Conservation (phyloP, 2,797 vertebrate genomes). For the Taenioides sp. region DNA sequence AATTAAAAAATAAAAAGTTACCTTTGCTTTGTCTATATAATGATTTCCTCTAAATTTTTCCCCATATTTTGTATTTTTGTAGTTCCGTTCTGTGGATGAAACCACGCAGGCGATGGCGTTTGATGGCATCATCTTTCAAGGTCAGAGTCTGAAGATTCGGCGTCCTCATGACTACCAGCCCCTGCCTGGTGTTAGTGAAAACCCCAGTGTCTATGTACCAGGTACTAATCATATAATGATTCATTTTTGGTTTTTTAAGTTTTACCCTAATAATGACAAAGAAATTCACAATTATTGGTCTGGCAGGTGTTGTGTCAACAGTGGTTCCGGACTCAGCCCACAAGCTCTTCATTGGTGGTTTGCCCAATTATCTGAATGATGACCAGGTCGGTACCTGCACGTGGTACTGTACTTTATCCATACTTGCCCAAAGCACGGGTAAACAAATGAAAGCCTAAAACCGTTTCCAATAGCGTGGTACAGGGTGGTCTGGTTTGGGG, state of each 20-base stretch:
- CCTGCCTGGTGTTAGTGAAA: conserved; percentile 92
- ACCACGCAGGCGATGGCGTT: conserved; percentile 96
- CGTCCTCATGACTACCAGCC: conserved; percentile 94
- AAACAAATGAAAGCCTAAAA: not conserved
- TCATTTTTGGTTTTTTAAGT: conserved; percentile 56
- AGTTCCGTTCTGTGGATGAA: conserved; percentile 95
- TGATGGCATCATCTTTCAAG: conserved; percentile 95
- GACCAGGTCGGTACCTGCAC: conserved; percentile 82
- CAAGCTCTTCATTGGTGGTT: conserved; percentile 92
- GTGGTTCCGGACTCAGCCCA: conserved; percentile 94
- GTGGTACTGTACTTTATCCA: conserved; percentile 5
- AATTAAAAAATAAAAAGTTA: not conserved
- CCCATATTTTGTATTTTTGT: conserved; percentile 18
- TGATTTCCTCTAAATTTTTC: not conserved
- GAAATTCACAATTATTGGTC: conserved; percentile 15
- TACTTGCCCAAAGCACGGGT: not conserved
- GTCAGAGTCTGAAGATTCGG: conserved; percentile 92
- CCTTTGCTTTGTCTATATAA: not conserved
- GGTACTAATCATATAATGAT: conserved; percentile 76
- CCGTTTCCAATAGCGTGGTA: not conserved
- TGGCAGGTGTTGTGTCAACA: conserved; percentile 89
- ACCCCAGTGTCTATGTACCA: conserved; percentile 92
- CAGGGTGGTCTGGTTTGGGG: not conserved
- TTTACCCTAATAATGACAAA: conserved; percentile 62
- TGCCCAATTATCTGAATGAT: conserved; percentile 94